phyloP scores from a whole-genome alignment of 53 echinoderm and acorn worm species.

The Temnopleurus reevesii region DNA sequence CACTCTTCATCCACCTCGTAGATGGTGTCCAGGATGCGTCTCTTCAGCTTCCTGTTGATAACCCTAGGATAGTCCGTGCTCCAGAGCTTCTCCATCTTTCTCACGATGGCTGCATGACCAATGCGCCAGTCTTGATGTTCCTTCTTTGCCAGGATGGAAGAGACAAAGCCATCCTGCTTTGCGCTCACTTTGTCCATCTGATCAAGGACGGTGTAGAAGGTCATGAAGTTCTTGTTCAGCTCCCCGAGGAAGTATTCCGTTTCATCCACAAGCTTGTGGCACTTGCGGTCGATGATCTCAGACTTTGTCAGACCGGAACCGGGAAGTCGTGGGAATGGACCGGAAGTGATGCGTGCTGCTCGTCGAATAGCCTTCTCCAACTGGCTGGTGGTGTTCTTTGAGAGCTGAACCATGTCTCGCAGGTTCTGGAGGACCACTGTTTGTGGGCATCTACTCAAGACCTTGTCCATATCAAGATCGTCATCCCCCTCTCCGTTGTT shows the following conservation, averaged over 20 bases:
- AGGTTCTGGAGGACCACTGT: not conserved
- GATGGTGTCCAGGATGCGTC: slow-evolving; percentile 2
- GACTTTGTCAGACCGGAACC: slow-evolving; percentile 9
- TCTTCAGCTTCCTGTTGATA: slow-evolving; percentile 13
- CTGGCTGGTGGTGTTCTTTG: slow-evolving; percentile 6
- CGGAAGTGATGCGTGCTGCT: not conserved
- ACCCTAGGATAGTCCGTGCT: no score
- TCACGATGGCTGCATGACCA: no score
- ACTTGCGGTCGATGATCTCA: not conserved
- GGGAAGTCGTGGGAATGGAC: slow-evolving; percentile 38
- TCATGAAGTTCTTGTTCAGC: slow-evolving; percentile 52
- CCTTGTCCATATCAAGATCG: slow-evolving; percentile 22
- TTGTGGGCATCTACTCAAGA: not conserved
- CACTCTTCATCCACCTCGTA: slow-evolving; percentile 19
- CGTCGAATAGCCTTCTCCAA: not conserved
- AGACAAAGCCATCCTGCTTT: slow-evolving; percentile 19
- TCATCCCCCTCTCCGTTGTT: slow-evolving; percentile 8
- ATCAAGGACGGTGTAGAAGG: slow-evolving; percentile 45
- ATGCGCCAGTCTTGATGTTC: slow-evolving; percentile 35
- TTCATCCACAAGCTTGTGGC: slow-evolving; percentile 3
- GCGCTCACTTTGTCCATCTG: slow-evolving; percentile 47
- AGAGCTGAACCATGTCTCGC: slow-evolving; percentile 8
- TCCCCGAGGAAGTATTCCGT: slow-evolving; percentile 32
- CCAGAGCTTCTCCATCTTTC: slow-evolving; percentile 7
- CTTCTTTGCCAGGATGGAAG: slow-evolving; percentile 52